Base-by-base conservation (phyloP, 2,797 vertebrate species). In the Mus spretus region DNA sequence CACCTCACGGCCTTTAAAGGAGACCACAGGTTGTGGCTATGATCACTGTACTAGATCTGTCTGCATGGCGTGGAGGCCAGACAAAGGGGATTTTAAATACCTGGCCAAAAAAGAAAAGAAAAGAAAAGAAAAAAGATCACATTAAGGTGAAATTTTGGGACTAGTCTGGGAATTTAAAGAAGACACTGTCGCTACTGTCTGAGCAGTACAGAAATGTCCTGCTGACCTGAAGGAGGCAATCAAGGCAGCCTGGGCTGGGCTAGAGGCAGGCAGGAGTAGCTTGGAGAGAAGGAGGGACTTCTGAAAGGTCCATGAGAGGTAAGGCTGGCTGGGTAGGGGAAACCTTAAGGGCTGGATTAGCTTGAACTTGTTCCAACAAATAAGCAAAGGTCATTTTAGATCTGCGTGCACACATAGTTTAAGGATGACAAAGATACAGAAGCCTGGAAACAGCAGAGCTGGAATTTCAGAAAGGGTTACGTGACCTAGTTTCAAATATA, bases 351-450 rank as follows among this genome's bases (percentile, higher is more conserved):
- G 67, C 24, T 80, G 57, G 11, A 10, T 3, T 90, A 83, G 24
- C 34, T 40, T 50, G 17, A 90, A 78, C 55, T 72, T 70, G 79
- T 37, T 53, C 11, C 65, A 82, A 59, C 78, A 80, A 89, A 37
- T 57, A 94, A 53, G 26, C 79, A 75, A 81, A 92, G 75, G 75
- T 26, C 28, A 81, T 81, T 85, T 94, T 85, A 81, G 28, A 37
- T 81, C 19, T 85, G 2, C 8, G 12, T 67, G 79, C 53, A 83
- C 63, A 72, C 31, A 83, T 20, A 19, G 57, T 50, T 93, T 14
- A 44, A 15, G 17, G n/a, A 67, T 89, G 31, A 55, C n/a, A 6
- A 7, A 55, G 28, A 89, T 75, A 13, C 15, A 59, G 74, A 72
- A 74, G 17, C 53, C 50, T 87, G 59, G 12, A 4, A 55, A 79